Conservation (phyloP, 1,140 invertebrate species). For the Atta colombica region DNA sequence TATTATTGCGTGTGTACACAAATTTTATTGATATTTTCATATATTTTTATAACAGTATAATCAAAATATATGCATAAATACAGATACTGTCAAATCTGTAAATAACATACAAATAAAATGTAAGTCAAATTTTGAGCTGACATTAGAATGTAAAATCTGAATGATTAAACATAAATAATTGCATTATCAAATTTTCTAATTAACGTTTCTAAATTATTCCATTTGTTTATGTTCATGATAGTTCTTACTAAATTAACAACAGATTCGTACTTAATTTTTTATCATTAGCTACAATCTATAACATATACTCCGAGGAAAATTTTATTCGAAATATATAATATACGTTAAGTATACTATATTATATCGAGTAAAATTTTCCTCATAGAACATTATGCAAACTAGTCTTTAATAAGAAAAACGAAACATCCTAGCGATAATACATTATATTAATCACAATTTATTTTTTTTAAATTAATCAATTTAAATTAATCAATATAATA, state of each 20-base stretch:
- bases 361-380: too few species aligned
- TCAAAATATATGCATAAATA: slow-evolving; percentile 48
- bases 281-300: too few species aligned
- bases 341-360: too few species aligned
- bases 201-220: neutral
- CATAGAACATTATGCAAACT: too few species aligned
- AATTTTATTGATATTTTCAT: slow-evolving; percentile 61
- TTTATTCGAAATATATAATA: too few species aligned
- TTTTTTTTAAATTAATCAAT: too few species aligned
- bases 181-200: neutral
- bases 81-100: neutral
- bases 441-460: too few species aligned
- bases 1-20: slow-evolving; percentile 2
- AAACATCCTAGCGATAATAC: neutral
- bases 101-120: slow-evolving; percentile 48
- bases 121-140: slow-evolving; percentile 60
- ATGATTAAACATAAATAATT: neutral
- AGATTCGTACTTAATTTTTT: neutral
- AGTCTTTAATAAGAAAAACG: too few species aligned
- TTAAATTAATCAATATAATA: too few species aligned
- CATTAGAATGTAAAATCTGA: slow-evolving; percentile 45
- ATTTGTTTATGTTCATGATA: slow-evolving; percentile 18
- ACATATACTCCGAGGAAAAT: too few species aligned
- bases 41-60: slow-evolving; percentile 39
- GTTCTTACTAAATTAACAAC: slow-evolving; percentile 44